These are phyloP conservation scores for Solen grandis DNA, from an alignment of 1,140 invertebrate species.

Conservation along the genomic window DNA sequence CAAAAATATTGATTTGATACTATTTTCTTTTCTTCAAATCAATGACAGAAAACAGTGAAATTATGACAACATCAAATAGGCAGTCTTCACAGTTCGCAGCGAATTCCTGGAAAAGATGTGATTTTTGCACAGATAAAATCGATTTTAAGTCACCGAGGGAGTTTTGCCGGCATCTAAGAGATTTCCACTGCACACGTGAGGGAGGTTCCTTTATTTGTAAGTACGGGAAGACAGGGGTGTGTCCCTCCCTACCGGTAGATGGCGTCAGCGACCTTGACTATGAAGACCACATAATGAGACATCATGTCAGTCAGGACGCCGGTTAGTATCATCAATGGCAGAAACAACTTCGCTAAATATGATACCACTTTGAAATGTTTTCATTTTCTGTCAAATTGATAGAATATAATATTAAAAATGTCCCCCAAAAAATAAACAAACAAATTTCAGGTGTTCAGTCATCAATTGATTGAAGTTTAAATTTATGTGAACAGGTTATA, in stretches of 20 bases:
- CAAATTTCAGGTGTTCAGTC: too few relatives aligned
- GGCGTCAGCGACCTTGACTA: slow-evolving; percentile 94
- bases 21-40: neutral
- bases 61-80: neutral
- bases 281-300: slow-evolving; percentile 90
- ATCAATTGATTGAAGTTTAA: too few relatives aligned
- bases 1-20: neutral
- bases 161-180: slow-evolving; percentile 88
- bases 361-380: too few relatives aligned
- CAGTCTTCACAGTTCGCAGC: neutral
- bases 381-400: too few relatives aligned
- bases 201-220: slow-evolving; percentile 94
- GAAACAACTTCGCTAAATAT: too few relatives aligned
- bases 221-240: slow-evolving; percentile 94
- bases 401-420: too few relatives aligned
- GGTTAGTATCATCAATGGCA: slow-evolving; percentile 47
- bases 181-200: slow-evolving; percentile 91
- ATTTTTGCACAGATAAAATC: slow-evolving; percentile 64
- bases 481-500: too few relatives aligned
- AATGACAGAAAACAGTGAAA: neutral
- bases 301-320: slow-evolving; percentile 84
- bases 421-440: too few relatives aligned
- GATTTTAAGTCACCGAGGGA: slow-evolving; percentile 77
- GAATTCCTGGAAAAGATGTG: slow-evolving; percentile 72
- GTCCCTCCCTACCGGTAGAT: slow-evolving; percentile 91